Evolutionary conservation across 1,140 invertebrate genomes (phyloP).

Genomic region (Brachionus rubens): DNA sequence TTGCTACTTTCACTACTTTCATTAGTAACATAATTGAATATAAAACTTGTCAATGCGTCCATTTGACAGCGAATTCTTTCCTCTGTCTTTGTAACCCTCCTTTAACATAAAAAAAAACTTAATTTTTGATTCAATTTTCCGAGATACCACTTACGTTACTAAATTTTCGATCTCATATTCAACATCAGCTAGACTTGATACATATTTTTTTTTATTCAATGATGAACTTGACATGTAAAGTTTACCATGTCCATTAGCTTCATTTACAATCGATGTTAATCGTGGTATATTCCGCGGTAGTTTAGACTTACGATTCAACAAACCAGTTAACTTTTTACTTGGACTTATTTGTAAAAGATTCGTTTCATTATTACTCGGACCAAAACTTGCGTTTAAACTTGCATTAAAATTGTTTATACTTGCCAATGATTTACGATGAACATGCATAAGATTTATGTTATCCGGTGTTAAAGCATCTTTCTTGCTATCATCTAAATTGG

Average conservation of each 20-base stretch:
- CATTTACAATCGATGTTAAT: not conserved
- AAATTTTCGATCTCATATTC: constrained; percentile 1
- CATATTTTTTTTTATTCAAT: not conserved
- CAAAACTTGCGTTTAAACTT: not conserved
- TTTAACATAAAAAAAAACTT: not conserved
- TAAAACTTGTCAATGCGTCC: not conserved
- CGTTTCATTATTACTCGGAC: no score
- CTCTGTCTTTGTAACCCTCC: not conserved
- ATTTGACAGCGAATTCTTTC: constrained; percentile 1
- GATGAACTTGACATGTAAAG: not conserved
- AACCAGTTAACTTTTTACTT: constrained; percentile 6
- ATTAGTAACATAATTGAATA: not conserved
- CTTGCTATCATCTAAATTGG: no score
- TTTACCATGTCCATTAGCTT: not conserved
- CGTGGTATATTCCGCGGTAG: not conserved
- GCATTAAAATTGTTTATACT: not conserved
- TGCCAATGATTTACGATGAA: not conserved
- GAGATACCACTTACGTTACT: not conserved
- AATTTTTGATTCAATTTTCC: not conserved
- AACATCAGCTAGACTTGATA: not conserved
- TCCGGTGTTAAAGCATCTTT: not conserved
- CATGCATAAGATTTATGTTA: not conserved
- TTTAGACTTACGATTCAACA: not conserved
- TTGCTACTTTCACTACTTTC: not conserved
- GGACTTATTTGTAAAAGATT: constrained; percentile 32